Evolutionary conservation across 2,797 vertebrate species (phyloP), one percentile per base, ranked within the genome.

Genomic region (Microctenopoma lineatum): DNA sequence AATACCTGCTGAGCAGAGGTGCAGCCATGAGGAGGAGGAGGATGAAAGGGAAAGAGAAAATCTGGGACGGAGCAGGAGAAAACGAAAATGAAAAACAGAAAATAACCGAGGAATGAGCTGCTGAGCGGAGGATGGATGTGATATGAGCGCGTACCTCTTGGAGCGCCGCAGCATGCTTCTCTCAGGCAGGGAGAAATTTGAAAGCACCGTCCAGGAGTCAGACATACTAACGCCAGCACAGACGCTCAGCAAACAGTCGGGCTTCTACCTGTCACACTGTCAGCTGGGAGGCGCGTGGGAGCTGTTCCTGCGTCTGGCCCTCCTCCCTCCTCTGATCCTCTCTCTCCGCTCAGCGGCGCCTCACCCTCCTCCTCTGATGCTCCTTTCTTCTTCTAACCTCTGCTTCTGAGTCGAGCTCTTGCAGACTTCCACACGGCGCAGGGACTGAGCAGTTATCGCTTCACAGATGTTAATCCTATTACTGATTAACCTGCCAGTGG

Each of bases 161-260:
- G 95, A 96, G 88, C 95, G 93, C 57, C 95, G 94, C 87, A 96
- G 95, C 95, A 96, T 95, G 93, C 93, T 95, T 75, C 95, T 94
- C 89, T 96, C 94, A 45, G 94, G 95, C 87, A 96, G 90, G 14
- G 95, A 96, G 90, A 96, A 96, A 95, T 96, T 96, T 71, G 95
- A 96, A 78, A 96, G 92, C 87, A 97, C 93, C 53, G 95, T 96
- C 96, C 96, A 97, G 84, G 95, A 95, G 89, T 96, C 95, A 94
- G 95, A 96, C 96, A 97, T 97, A 92, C 91, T 95, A 88, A 72
- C 56, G 54, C 26, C 94, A 84, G 64, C 21, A 26, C 68, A 79
- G 86, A 77, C 84, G 59, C 77, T 67, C 91, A 7, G 38, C 42
- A 5, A 58, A 63, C 67, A 54, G 36, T 48, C 79, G 32, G 70